phyloP scores from a whole-genome alignment of 2,797 vertebrate genomes.

The Typhlichthys eigenmanni region DNA sequence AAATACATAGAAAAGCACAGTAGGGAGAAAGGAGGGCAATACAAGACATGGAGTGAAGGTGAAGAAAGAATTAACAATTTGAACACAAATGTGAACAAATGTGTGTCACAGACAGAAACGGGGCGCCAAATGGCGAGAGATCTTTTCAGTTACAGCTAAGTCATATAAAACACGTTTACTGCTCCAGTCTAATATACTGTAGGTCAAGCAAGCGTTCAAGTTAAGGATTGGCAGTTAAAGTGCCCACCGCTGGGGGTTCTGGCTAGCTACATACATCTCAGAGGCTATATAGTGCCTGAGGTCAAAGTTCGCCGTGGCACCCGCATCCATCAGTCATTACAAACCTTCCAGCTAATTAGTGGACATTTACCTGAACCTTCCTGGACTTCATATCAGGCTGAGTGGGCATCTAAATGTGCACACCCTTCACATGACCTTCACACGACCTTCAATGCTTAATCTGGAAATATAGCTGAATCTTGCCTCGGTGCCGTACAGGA shows the following conservation, averaged over 20 bases:
- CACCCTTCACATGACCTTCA: slow-evolving; percentile 14
- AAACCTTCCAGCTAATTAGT: slow-evolving; percentile 20
- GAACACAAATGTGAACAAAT: slow-evolving; percentile 1
- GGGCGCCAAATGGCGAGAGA: background rate
- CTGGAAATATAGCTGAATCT: slow-evolving; percentile 13
- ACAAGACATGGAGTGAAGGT: background rate
- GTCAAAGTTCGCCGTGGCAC: slow-evolving; percentile 34
- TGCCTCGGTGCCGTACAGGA: slow-evolving; percentile 5
- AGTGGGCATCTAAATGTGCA: slow-evolving; percentile 29
- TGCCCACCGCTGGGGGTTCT: slow-evolving; percentile 43
- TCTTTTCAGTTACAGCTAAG: slow-evolving; percentile 2
- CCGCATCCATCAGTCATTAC: slow-evolving; percentile 56
- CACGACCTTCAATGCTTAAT: slow-evolving; percentile 10
- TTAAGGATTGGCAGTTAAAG: slow-evolving; percentile 40
- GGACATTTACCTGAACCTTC: slow-evolving; percentile 20
- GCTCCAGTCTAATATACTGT: background rate
- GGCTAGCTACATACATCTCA: slow-evolving; percentile 49
- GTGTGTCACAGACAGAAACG: background rate
- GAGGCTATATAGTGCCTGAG: slow-evolving; percentile 64
- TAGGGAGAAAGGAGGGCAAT: background rate
- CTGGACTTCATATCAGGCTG: slow-evolving; percentile 37
- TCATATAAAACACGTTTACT: slow-evolving; percentile 8
- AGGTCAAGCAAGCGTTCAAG: slow-evolving; percentile 36
- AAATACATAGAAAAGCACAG: background rate
- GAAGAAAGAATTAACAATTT: slow-evolving; percentile 4